A percentile compares a stretch with the other conserved stretches of the same genome.
phyloP scores from a whole-genome alignment of 2,797 vertebrate genomes.

The Ceryle rudis region DNA sequence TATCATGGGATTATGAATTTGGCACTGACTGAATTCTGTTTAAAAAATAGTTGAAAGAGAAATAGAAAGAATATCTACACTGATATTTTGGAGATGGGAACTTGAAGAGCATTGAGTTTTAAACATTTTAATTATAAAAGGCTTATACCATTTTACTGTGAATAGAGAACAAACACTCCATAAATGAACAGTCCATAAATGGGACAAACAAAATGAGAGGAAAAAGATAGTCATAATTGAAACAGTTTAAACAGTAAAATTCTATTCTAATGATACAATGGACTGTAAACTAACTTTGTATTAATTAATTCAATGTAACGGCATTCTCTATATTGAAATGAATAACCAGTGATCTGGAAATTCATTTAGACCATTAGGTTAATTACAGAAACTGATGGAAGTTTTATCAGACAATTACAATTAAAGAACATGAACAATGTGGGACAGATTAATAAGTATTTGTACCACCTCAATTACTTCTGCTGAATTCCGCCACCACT shows the following conservation, averaged over 20 bases:
- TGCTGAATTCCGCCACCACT: constrained; percentile 48
- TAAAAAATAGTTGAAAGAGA: constrained; percentile 31
- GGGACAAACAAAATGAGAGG: not conserved
- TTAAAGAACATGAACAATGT: constrained; percentile 63
- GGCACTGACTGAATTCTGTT: constrained; percentile 24
- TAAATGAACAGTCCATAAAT: not conserved
- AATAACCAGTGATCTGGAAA: constrained; percentile 80
- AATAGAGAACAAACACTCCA: not conserved
- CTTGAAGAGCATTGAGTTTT: not conserved
- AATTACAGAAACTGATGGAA: constrained; percentile 82
- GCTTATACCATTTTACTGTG: not conserved
- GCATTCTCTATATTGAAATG: constrained; percentile 70
- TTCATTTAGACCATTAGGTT: constrained; percentile 81
- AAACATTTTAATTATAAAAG: not conserved
- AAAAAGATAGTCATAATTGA: constrained; percentile 24
- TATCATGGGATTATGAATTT: constrained; percentile 40
- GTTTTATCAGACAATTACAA: constrained; percentile 79
- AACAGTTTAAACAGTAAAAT: constrained; percentile 31
- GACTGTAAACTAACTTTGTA: constrained; percentile 45
- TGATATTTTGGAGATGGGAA: constrained; percentile 20
- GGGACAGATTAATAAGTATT: constrained; percentile 76
- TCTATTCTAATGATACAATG: constrained; percentile 27
- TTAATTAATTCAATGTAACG: constrained; percentile 72
- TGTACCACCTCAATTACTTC: constrained; percentile 72
- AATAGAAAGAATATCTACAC: not conserved